Evolutionary conservation across 2,888 invertebrate genomes (phyloP).

Genomic region (Acanthoscelides obtectus): DNA sequence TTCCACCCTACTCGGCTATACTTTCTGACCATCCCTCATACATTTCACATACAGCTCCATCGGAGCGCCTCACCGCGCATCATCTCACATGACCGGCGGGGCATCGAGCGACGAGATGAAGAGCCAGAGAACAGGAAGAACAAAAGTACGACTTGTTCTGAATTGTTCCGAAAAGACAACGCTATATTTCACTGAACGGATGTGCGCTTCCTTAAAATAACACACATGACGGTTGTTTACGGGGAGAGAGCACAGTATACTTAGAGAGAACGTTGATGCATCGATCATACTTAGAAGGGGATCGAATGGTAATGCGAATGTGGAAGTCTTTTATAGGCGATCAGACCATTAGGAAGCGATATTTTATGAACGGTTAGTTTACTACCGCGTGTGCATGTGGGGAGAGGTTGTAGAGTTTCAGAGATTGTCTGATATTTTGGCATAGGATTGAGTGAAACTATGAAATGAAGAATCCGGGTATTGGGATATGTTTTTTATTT

Average conservation of each 20-base stretch:
- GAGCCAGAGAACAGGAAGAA: slow-evolving; percentile 32
- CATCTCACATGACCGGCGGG: slow-evolving; percentile 38
- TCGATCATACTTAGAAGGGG: neutral
- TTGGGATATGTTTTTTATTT: no score
- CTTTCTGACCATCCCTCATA: no score
- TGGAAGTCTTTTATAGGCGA: neutral
- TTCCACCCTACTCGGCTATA: no score
- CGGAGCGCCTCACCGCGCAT: slow-evolving; percentile 28
- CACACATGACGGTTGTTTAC: slow-evolving; percentile 45
- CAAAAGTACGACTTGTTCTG: slow-evolving; percentile 47
- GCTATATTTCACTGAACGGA: slow-evolving; percentile 48
- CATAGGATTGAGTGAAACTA: no score
- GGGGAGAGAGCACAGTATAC: slow-evolving; percentile 2
- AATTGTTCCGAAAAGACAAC: slow-evolving; percentile 43
- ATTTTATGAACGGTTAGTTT: neutral
- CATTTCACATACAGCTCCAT: neutral
- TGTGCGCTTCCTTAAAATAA: slow-evolving; percentile 48
- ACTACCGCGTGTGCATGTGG: neutral
- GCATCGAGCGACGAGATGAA: neutral
- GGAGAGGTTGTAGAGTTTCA: neutral
- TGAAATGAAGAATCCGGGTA: no score
- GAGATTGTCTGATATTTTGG: no score
- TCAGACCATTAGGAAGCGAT: neutral
- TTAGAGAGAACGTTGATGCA: neutral
- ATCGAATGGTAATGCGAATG: neutral